These are phyloP conservation scores for Crenuchus spilurus DNA, from an alignment of 2,797 vertebrate species.

Conservation along the genomic window DNA sequence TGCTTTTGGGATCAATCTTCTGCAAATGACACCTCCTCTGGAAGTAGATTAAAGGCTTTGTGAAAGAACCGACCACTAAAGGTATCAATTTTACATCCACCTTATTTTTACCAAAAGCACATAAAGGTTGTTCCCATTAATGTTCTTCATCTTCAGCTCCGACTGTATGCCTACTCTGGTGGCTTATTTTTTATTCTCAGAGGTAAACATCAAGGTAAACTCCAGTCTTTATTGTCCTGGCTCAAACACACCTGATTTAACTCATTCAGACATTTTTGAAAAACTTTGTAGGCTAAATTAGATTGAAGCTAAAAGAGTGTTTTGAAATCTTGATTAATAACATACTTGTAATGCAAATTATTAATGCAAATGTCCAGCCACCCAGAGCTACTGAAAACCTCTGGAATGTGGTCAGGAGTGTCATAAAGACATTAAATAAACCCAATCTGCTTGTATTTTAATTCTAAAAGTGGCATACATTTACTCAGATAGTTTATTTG, in stretches of 20 bases:
- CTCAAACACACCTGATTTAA: neutral
- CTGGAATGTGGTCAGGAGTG: too few species aligned
- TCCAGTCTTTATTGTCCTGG: neutral
- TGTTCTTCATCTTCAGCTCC: neutral
- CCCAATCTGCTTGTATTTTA: too few species aligned
- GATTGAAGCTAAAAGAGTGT: too few species aligned
- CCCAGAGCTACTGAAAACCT: too few species aligned
- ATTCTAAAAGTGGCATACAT: too few species aligned
- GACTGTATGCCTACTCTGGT: neutral
- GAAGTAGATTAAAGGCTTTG: conserved; percentile 34
- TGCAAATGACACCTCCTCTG: conserved; percentile 15
- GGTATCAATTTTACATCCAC: neutral
- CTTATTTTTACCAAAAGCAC: neutral
- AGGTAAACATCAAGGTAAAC: neutral
- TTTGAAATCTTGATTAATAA: too few species aligned
- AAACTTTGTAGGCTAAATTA: neutral
- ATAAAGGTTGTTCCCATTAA: neutral
- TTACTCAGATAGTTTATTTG: too few species aligned
- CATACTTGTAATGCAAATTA: too few species aligned
- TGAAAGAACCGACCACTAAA: neutral
- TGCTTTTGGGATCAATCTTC: conserved; percentile 18
- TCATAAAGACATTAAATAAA: too few species aligned
- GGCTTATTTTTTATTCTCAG: neutral
- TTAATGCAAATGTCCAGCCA: too few species aligned
- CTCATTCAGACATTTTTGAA: neutral